phyloP scores from a whole-genome alignment of 2,113 vertebrate genomes.

The Tupaia tana region DNA sequence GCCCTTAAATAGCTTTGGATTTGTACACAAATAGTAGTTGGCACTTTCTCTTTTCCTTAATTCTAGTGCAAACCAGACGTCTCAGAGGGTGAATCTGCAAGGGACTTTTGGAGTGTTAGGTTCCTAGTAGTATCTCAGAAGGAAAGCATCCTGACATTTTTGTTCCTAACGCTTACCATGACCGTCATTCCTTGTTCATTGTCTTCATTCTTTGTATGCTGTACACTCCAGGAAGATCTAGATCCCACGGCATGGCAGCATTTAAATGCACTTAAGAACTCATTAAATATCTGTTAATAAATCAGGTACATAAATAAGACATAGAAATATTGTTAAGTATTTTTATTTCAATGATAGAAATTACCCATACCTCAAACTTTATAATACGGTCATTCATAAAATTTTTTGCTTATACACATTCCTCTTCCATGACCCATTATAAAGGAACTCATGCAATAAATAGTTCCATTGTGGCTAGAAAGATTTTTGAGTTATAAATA shows the following conservation, averaged over 20 bases:
- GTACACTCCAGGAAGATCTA: background rate
- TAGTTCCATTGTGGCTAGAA: background rate
- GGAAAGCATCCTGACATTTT: background rate
- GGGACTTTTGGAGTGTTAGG: background rate
- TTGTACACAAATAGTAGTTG: background rate
- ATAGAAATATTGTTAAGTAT: background rate
- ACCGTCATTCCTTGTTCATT: background rate
- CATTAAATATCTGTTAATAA: background rate
- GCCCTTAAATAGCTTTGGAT: background rate
- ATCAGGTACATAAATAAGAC: background rate
- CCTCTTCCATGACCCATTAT: background rate
- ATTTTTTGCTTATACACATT: background rate
- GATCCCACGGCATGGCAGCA: background rate
- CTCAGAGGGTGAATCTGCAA: background rate
- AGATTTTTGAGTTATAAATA: background rate
- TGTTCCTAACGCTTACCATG: background rate
- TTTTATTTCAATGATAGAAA: background rate
- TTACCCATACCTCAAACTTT: background rate
- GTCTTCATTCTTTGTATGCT: background rate
- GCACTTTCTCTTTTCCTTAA: background rate
- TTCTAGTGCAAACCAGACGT: background rate
- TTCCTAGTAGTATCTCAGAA: background rate
- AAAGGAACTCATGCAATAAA: background rate
- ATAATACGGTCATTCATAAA: background rate
- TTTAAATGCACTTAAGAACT: background rate